Base-by-base conservation (phyloP, 2,888 invertebrate species). In the Dugesia japonica region DNA sequence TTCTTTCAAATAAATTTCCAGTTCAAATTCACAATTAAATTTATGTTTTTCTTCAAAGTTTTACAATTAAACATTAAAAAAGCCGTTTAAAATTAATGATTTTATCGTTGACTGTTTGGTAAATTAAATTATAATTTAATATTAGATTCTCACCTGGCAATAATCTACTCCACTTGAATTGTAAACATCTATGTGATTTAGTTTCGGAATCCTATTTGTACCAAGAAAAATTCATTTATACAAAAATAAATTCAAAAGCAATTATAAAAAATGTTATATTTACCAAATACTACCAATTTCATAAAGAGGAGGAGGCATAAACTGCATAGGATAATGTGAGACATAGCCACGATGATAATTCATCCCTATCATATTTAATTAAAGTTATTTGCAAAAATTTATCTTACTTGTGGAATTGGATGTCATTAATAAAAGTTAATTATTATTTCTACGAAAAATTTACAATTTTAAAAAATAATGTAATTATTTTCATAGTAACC, bases 221-320 rank as follows among this genome's bases (percentile, higher is more conserved):
- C 13, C n/a, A n/a, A n/a, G n/a, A n/a, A n/a, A n/a, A n/a, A n/a
- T n/a, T n/a, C n/a, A n/a, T n/a, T n/a, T n/a, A n/a, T n/a, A n/a
- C n/a, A n/a, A n/a, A n/a, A n/a, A n/a, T n/a, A n/a, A n/a, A n/a
- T n/a, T n/a, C n/a, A n/a, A n/a, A n/a, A n/a, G n/a, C n/a, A n/a
- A 23, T 72, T 23, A 27, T n/a, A 20, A 72, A 4, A 28, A 72
- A 72, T 26, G 26, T 23, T 7, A 31, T n/a, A 4, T 13, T 31
- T 56, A 72, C 77, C 77, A 77, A 42, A 77, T 77, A 27, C 77
- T 77, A 26, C 77, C 77, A 15, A 77, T 77, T 42, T 77, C 77
- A 71, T 77, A 76, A n/a, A 77, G 76, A n/a, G 77, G 76, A 31
- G 77, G 77, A 7, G 77, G 74, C 77, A 77, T 77, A 28, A 77